A percentile compares a stretch with the other conserved stretches of the same genome.
These are phyloP conservation scores for Tethya wilhelma DNA, from an alignment of 37 sponge, comb jelly and placozoan genomes.

Conservation along the genomic window DNA sequence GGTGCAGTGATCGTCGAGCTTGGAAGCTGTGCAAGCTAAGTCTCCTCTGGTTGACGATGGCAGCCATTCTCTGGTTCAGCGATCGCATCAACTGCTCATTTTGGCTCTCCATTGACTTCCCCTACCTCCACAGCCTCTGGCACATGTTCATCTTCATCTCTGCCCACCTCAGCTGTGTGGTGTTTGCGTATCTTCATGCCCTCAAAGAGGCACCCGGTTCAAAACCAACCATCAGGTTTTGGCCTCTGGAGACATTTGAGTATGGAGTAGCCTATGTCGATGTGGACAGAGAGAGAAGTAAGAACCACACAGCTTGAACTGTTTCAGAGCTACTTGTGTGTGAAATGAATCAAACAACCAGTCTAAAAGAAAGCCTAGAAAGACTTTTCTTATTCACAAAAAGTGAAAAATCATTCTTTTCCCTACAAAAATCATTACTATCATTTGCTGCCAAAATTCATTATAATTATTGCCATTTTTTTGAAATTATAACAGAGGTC, in stretches of 20 bases:
- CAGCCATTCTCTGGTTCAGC: constrained; percentile 5
- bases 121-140: constrained; percentile 33
- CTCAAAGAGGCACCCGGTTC: constrained; percentile 3
- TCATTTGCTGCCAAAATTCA: too few relatives aligned
- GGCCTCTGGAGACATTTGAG: background rate
- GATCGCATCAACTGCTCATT: constrained; percentile 9
- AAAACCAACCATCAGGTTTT: background rate
- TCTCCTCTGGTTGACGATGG: background rate
- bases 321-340: too few relatives aligned
- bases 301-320: too few relatives aligned
- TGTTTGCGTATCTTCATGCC: constrained; percentile 25
- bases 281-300: too few relatives aligned
- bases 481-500: too few relatives aligned
- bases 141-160: constrained; percentile 3
- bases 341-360: too few relatives aligned
- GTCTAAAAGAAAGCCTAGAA: too few relatives aligned
- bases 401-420: too few relatives aligned
- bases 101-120: constrained; percentile 26
- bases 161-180: constrained; percentile 11
- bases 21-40: background rate
- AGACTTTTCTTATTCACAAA: too few relatives aligned
- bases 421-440: too few relatives aligned
- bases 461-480: too few relatives aligned
- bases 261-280: constrained; percentile 19
- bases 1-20: constrained; percentile 3